phyloP scores from a whole-genome alignment of 1,140 invertebrate species.

The Hyphantria cunea region DNA sequence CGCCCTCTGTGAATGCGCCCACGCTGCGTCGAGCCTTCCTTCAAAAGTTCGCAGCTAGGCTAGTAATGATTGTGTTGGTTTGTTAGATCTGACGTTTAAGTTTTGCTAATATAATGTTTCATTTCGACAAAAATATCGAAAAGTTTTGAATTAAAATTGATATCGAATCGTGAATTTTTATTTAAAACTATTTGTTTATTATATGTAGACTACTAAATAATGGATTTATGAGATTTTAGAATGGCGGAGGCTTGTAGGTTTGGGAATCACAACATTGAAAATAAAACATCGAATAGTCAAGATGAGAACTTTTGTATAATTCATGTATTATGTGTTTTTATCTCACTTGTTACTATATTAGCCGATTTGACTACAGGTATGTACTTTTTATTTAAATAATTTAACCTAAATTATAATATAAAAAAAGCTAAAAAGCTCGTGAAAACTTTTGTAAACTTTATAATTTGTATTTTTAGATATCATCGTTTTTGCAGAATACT shows the following conservation, averaged over 20 bases:
- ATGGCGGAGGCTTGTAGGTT: slow-evolving; percentile 75
- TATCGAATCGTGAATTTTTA: background rate
- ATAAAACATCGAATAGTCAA: slow-evolving; percentile 54
- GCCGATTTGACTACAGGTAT: slow-evolving; percentile 74
- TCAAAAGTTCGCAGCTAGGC: slow-evolving; percentile 3
- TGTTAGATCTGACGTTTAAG: slow-evolving; percentile 12
- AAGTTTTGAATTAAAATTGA: slow-evolving; percentile 15
- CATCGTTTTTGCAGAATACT: slow-evolving; percentile 73
- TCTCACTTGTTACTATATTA: slow-evolving; percentile 73
- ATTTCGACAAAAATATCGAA: background rate
- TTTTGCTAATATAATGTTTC: background rate
- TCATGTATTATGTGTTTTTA: slow-evolving; percentile 75
- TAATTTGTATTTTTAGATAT: slow-evolving; percentile 53
- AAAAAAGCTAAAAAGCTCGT: background rate
- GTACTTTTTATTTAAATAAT: slow-evolving; percentile 1
- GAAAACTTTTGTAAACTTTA: slow-evolving; percentile 3
- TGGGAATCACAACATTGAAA: slow-evolving; percentile 50
- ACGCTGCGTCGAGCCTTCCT: slow-evolving; percentile 15
- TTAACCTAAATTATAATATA: no score
- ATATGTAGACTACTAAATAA: slow-evolving; percentile 29
- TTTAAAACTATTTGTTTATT: slow-evolving; percentile 25
- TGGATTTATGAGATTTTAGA: slow-evolving; percentile 37
- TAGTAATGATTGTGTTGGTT: slow-evolving; percentile 25
- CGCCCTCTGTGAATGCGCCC: slow-evolving; percentile 11
- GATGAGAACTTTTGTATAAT: slow-evolving; percentile 75